A percentile compares a stretch with the other conserved stretches of the same genome.
These are phyloP conservation scores for Opisthograptis luteolata DNA, from an alignment of 2,888 invertebrate species.

Conservation along the genomic window DNA sequence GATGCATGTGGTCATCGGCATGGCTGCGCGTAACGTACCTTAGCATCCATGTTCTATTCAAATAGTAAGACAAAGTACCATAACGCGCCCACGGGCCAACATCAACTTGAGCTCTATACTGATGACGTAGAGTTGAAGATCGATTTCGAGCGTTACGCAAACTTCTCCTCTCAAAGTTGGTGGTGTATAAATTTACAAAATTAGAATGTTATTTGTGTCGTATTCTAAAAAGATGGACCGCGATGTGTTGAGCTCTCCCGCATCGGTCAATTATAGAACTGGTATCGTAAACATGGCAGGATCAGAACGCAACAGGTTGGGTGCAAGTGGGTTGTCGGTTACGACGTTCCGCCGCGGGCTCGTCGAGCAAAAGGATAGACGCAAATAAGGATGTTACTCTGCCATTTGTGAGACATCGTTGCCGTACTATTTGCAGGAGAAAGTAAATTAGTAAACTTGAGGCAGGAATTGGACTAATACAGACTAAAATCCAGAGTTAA, in stretches of 20 bases:
- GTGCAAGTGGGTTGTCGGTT: slow-evolving; percentile 49
- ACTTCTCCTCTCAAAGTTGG: slow-evolving; percentile 69
- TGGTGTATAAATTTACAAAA: slow-evolving; percentile 81
- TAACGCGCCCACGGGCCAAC: slow-evolving; percentile 17
- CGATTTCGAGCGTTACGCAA: slow-evolving; percentile 41
- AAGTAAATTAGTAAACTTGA: slow-evolving; percentile 8
- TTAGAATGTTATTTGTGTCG: slow-evolving; percentile 84
- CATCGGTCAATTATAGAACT: slow-evolving; percentile 83
- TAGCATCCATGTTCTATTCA: slow-evolving; percentile 69
- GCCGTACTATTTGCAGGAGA: slow-evolving; percentile 4
- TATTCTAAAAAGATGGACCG: slow-evolving; percentile 84
- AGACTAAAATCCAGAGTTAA: not conserved
- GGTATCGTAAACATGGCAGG: slow-evolving; percentile 67
- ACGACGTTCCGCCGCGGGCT: slow-evolving; percentile 51
- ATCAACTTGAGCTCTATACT: slow-evolving; percentile 27
- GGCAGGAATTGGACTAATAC: slow-evolving; percentile 3
- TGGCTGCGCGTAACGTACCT: slow-evolving; percentile 79
- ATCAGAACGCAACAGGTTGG: slow-evolving; percentile 62
- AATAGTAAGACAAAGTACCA: slow-evolving; percentile 62
- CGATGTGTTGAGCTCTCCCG: slow-evolving; percentile 84
- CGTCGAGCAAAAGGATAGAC: slow-evolving; percentile 44
- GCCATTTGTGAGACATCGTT: slow-evolving; percentile 58
- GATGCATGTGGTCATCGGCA: slow-evolving; percentile 84
- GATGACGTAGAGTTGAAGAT: slow-evolving; percentile 55
- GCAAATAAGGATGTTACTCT: slow-evolving; percentile 55